phyloP scores from a whole-genome alignment of 2,888 invertebrate species.

The Macrophya annulata region DNA sequence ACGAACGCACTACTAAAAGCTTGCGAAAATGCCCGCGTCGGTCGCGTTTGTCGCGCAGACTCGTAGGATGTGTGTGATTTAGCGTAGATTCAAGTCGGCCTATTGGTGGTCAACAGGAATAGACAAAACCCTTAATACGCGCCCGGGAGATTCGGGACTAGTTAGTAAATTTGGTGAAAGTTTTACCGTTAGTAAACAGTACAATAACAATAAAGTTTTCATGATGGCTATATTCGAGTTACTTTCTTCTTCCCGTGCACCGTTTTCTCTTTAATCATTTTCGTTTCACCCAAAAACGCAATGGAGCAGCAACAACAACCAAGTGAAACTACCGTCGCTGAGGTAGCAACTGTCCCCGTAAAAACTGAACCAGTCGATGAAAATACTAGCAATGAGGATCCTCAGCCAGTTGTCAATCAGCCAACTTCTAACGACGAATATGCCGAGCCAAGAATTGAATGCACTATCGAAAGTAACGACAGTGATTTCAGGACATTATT shows the following conservation, averaged over 20 bases:
- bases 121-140: slow-evolving; percentile 32
- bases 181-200: background rate
- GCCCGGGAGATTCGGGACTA: slow-evolving; percentile 43
- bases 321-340: slow-evolving; percentile 27
- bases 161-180: slow-evolving; percentile 40
- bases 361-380: slow-evolving; percentile 71
- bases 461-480: slow-evolving; percentile 74
- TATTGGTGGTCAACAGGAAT: slow-evolving; percentile 31
- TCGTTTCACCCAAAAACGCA: slow-evolving; percentile 53
- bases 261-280: slow-evolving; percentile 20
- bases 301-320: slow-evolving; percentile 69
- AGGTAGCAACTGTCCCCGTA: slow-evolving; percentile 61
- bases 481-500: slow-evolving; percentile 70
- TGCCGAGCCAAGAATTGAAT: slow-evolving; percentile 72
- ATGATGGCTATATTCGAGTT: slow-evolving; percentile 14
- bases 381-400: slow-evolving; percentile 20
- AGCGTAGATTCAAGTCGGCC: slow-evolving; percentile 31
- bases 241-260: background rate
- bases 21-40: slow-evolving; percentile 29
- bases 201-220: background rate
- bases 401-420: slow-evolving; percentile 53
- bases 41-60: slow-evolving; percentile 32
- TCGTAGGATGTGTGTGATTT: slow-evolving; percentile 15
- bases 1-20: background rate
- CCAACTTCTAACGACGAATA: slow-evolving; percentile 70